phyloP scores from a whole-genome alignment of 1,140 invertebrate genomes.

The Latrodectus geometricus region DNA sequence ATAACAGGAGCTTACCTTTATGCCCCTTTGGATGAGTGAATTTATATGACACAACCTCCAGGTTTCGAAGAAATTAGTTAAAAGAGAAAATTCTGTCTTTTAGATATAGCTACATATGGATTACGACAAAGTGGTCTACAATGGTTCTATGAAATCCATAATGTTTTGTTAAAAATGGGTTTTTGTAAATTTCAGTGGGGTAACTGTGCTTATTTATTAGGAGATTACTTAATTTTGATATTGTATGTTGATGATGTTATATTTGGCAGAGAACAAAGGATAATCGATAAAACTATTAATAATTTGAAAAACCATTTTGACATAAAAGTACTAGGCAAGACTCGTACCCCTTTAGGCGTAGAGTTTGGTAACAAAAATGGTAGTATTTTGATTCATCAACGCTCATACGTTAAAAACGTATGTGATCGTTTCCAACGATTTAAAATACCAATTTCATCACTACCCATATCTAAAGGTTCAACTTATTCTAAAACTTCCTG shows the following conservation, averaged over 20 bases:
- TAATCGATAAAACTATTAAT: not conserved
- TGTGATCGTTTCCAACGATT: not conserved
- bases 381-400: not conserved
- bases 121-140: not conserved
- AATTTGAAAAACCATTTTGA: not conserved
- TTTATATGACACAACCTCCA: conserved; percentile 18
- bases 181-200: not conserved
- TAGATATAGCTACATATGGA: not conserved
- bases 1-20: not conserved
- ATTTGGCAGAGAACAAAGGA: not conserved
- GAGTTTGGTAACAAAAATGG: not conserved
- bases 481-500: not conserved
- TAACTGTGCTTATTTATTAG: not conserved
- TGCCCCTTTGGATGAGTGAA: not conserved
- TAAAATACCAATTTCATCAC: not conserved
- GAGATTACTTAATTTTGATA: not conserved
- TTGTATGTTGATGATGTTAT: conserved; percentile 17
- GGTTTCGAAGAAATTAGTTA: not conserved
- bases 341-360: not conserved
- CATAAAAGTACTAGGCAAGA: not conserved
- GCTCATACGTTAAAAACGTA: not conserved
- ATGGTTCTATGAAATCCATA: not conserved
- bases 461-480: not conserved
- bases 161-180: conserved; percentile 3
- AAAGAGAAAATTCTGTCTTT: not conserved